Percentiles rank a stretch among this genome's conserved stretches.
Evolutionary conservation across 2,797 vertebrate species (phyloP).

Genomic region (Trachurus trachurus): DNA sequence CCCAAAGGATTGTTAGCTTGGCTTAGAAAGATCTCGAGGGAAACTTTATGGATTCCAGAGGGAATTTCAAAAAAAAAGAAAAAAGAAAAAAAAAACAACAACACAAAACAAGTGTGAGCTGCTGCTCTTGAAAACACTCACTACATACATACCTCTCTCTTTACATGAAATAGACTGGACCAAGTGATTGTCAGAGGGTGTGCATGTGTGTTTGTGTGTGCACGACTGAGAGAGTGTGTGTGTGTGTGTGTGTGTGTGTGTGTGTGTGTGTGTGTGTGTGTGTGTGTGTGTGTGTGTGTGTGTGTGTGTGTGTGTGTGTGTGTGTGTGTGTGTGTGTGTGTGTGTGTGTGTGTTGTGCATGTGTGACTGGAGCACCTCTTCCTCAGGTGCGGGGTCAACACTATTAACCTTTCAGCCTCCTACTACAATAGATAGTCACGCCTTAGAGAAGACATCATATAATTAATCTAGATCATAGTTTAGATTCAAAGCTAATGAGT

Average conservation of each 20-base stretch:
- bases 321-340: slow-evolving; percentile 10
- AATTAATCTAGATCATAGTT: slow-evolving; percentile 67
- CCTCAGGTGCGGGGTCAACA: slow-evolving; percentile 48
- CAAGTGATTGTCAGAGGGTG: slow-evolving; percentile 74
- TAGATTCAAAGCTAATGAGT: slow-evolving; percentile 60
- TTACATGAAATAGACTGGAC: slow-evolving; percentile 64
- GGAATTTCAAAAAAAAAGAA: slow-evolving; percentile 19
- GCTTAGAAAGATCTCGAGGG: slow-evolving; percentile 57
- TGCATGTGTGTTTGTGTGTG: slow-evolving; percentile 40
- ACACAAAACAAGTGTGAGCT: slow-evolving; percentile 30
- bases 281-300: not conserved
- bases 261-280: no score
- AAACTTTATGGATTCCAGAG: slow-evolving; percentile 59
- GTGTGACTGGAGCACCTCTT: slow-evolving; percentile 31
- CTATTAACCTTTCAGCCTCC: slow-evolving; percentile 54
- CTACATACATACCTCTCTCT: slow-evolving; percentile 67
- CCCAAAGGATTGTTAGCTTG: slow-evolving; percentile 52
- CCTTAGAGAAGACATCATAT: slow-evolving; percentile 60
- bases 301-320: slow-evolving; percentile 40
- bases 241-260: not conserved
- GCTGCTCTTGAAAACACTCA: slow-evolving; percentile 58
- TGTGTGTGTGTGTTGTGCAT: not conserved
- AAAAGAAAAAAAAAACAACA: no score
- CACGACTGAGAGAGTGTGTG: slow-evolving; percentile 5
- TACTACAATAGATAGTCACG: slow-evolving; percentile 62